Evolutionary conservation across 2,888 invertebrate species (phyloP), one percentile per base, ranked within the genome.

Genomic region (Spodoptera exigua): DNA sequence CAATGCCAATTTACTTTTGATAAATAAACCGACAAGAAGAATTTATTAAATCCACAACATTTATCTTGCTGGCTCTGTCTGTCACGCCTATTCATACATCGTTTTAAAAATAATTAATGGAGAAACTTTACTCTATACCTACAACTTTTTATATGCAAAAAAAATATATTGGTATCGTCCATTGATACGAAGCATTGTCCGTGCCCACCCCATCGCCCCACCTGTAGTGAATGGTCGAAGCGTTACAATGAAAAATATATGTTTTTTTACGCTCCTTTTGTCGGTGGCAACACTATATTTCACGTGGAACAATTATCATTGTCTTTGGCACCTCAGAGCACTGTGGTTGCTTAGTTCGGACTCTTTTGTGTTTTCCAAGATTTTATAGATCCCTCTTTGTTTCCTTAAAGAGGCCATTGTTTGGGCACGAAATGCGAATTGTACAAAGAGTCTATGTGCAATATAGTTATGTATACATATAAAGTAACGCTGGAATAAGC

Each of bases 301-400:
- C 92, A 93, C 85, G 86, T 89, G 89, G 92, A 90, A 93, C 94
- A 93, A 93, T 93, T 93, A 93, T 90, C 93, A 93, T 94, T 93
- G 94, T 94, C 91, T 94, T 93, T 93, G 90, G 86, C 93, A 92
- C 92, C 92, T 91, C 69, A 66, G 86, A 85, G 82, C 84, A 82
- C 81, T 86, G 89, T 80, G 89, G 88, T 90, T 74, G 81, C 75
- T 82, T 79, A 78, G 76, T 76, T 74, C 72, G 61, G 76, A 72
- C 76, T 78, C 80, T 67, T 80, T 78, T 81, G 78, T 79, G 57
- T 60, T 59, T 75, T 43, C 61, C 58, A 52, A 70, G 62, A 70
- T 78, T 77, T 76, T 77, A 76, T 76, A 76, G 76, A 76, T 76
- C 56, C 64, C 27, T 55, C 78, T 75, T 77, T 77, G 78, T 79